Evolutionary conservation across 2,797 vertebrate species (phyloP), one percentile per base, ranked within the genome.

Genomic region (Potorous gilbertii): DNA sequence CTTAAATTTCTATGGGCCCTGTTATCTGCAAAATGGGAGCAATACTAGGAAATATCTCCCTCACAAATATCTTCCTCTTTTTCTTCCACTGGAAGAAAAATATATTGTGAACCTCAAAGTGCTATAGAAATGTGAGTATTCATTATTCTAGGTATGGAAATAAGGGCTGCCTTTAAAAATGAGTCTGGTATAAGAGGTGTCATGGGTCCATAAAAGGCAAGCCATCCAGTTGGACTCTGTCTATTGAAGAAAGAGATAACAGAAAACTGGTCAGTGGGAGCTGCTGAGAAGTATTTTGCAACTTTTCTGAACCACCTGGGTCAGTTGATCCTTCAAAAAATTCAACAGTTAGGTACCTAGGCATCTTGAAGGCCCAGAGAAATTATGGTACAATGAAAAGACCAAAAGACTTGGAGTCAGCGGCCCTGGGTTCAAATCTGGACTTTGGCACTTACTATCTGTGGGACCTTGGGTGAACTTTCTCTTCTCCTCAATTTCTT

Each of bases 1-100:
- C 40, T 87, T 50, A 34, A 14, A 50, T 92, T 93, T 57, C 90
- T 90, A 29, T 92, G 94, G 56, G 93, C 31, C 52, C 91, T 56
- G 11, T 90, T 50, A 56, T 34, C 4, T 55, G n/a, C 90, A 57
- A 90, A 52, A 52, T 52, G 52, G 52, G 52, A 52, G 52, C 8
- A 52, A 31, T 5, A 11, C 94, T 59, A 46, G 12, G 1, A 93
- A 92, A 91, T 34, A 46, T 50, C n/a, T 90, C 5, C 62, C 13
- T 54, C 34, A 6, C 28, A 14, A 16, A 52, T 54, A 56, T 89
- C 9, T 21, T 16, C n/a, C 28, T 31, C 4, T 59, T 92, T 62
- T 91, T 46, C 31, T 54, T 50, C 55, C 92, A 91, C 31, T 10
- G 66, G 56, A 89, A 89, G 90, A 91, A 16, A 31, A 46, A 27